Percentiles rank a stretch among this genome's conserved stretches.
Conservation (phyloP, 2,113 vertebrate genomes). For the Entosphenus tridentatus region DNA sequence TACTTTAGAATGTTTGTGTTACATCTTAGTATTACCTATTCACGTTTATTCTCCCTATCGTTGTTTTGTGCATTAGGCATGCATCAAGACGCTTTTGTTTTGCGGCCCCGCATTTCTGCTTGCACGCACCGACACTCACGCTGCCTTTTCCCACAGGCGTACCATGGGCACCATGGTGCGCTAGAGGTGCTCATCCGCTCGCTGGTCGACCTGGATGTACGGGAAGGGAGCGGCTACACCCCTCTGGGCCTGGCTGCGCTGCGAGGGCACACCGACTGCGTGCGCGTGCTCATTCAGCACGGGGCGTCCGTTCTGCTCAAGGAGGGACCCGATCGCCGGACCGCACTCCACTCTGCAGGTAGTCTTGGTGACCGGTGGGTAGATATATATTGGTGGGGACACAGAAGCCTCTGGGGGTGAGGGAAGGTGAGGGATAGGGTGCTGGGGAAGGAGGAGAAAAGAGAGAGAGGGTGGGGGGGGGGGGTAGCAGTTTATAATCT, state of each 20-base stretch:
- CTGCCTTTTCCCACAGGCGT: constrained; percentile 35
- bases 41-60: no score
- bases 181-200: constrained; percentile 67
- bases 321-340: constrained; percentile 45
- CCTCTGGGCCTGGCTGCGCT: constrained; percentile 62
- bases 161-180: constrained; percentile 74
- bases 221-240: constrained; percentile 56
- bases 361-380: constrained; percentile 8
- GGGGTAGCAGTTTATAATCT: neutral
- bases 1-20: no score
- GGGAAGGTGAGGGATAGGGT: neutral
- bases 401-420: neutral
- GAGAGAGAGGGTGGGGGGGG: neutral
- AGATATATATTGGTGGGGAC: neutral
- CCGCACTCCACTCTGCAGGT: constrained; percentile 69
- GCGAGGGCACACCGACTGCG: constrained; percentile 55
- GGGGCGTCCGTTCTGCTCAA: constrained; percentile 52
- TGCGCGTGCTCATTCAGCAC: constrained; percentile 63
- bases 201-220: constrained; percentile 51
- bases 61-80: no score
- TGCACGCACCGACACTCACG: no score
- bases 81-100: no score
- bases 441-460: neutral
- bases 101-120: no score
- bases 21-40: no score